These are phyloP conservation scores for Drosophila kuntzei DNA, from an alignment of 2,888 invertebrate species.

Conservation along the genomic window DNA sequence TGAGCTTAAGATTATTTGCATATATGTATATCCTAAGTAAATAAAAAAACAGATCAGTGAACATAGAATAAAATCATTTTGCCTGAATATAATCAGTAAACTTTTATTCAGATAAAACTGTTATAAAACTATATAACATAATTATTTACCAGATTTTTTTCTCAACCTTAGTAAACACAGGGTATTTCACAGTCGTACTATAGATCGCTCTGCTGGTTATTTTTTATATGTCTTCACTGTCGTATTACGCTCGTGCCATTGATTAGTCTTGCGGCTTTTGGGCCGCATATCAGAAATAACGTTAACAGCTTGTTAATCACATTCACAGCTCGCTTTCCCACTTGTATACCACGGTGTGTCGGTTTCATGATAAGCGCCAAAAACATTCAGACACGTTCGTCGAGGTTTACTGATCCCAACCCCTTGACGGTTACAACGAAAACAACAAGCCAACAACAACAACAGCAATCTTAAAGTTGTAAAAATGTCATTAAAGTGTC, in stretches of 20 bases:
- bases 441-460: constrained; percentile 7
- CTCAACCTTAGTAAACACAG: not conserved
- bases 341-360: constrained; percentile 22
- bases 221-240: not conserved
- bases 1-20: not conserved
- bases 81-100: not conserved
- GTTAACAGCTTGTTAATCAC: constrained; percentile 40
- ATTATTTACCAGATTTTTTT: not conserved
- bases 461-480: constrained; percentile 6
- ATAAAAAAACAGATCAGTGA: too few relatives aligned
- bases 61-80: too few relatives aligned
- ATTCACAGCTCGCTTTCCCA: constrained; percentile 33
- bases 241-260: constrained; percentile 61
- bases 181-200: not conserved
- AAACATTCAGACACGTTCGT: constrained; percentile 52
- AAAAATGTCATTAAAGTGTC: constrained; percentile 22
- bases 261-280: constrained; percentile 48
- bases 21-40: too few relatives aligned
- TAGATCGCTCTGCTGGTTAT: not conserved
- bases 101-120: too few relatives aligned
- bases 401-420: constrained; percentile 18
- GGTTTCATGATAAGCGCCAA: constrained; percentile 43
- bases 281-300: constrained; percentile 35
- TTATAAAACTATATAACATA: too few relatives aligned
- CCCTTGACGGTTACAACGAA: constrained; percentile 4